A percentile compares a stretch with the other conserved stretches of the same genome.
phyloP scores from a whole-genome alignment of 2,888 invertebrate species.

The Amphimallon solstitiale region DNA sequence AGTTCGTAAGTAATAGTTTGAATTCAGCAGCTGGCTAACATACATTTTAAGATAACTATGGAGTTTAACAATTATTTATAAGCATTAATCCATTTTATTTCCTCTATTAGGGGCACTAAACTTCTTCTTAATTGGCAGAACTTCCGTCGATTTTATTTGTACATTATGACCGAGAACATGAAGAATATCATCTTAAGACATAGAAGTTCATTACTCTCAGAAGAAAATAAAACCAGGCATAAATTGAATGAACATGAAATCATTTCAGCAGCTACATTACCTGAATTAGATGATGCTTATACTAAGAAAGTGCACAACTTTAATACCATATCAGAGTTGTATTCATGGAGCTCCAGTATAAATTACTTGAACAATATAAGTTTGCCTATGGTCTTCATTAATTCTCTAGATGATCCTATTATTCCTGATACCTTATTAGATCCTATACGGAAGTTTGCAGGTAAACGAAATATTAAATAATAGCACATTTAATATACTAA shows the following conservation, averaged over 20 bases:
- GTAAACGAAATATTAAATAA: too few species aligned
- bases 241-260: slow-evolving; percentile 83
- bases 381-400: slow-evolving; percentile 90
- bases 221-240: slow-evolving; percentile 75
- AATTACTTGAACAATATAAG: slow-evolving; percentile 82
- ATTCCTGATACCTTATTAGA: slow-evolving; percentile 82
- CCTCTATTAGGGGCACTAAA: slow-evolving; percentile 75
- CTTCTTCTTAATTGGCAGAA: slow-evolving; percentile 88
- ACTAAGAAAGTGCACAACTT: slow-evolving; percentile 85
- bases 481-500: too few species aligned
- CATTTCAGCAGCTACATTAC: slow-evolving; percentile 85
- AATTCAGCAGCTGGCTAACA: too few species aligned
- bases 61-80: background rate
- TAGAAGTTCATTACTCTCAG: slow-evolving; percentile 77
- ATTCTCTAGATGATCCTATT: slow-evolving; percentile 91
- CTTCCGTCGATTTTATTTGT: slow-evolving; percentile 88
- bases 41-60: too few species aligned
- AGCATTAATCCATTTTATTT: background rate
- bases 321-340: slow-evolving; percentile 79
- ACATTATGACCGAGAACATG: slow-evolving; percentile 93
- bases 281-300: slow-evolving; percentile 90
- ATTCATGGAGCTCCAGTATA: slow-evolving; percentile 85
- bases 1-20: too few species aligned
- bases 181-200: slow-evolving; percentile 88
- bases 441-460: slow-evolving; percentile 77